phyloP scores from a whole-genome alignment of 1,140 invertebrate genomes.

The Triops cancriformis region DNA sequence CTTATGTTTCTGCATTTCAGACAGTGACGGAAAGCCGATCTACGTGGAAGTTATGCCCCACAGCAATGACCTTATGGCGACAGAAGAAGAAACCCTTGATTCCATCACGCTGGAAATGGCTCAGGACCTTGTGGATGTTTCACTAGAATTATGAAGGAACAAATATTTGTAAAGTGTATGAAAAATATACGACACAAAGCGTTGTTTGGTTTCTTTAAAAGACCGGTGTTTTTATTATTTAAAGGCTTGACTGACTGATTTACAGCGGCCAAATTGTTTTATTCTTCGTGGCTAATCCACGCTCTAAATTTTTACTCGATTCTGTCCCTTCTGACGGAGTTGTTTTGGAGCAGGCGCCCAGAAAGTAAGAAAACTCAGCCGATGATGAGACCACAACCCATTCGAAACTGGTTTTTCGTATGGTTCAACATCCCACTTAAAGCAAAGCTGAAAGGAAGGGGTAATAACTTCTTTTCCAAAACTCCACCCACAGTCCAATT shows the following conservation, averaged over 20 bases:
- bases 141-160: neutral
- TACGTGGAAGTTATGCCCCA: conserved; percentile 1
- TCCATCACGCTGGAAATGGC: neutral
- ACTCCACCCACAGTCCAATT: conserved; percentile 93
- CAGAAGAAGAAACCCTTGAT: neutral
- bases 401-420: conserved; percentile 72
- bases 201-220: neutral
- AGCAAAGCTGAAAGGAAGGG: conserved; percentile 86
- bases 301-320: neutral
- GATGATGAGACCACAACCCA: conserved; percentile 79
- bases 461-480: conserved; percentile 84
- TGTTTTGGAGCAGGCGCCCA: neutral
- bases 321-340: neutral
- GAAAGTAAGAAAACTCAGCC: conserved; percentile 41
- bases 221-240: conserved; percentile 14
- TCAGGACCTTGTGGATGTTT: neutral
- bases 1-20: too few relatives aligned
- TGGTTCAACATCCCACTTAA: conserved; percentile 91
- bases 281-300: neutral
- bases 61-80: neutral
- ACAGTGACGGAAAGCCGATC: neutral
- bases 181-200: neutral
- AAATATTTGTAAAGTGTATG: neutral
- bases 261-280: conserved; percentile 9
- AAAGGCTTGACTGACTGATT: neutral